Evolutionary conservation across 37 sponge, comb jelly and placozoan species (phyloP), one percentile per base, ranked within the genome.

Genomic region (Cladorhizidae sp.): DNA sequence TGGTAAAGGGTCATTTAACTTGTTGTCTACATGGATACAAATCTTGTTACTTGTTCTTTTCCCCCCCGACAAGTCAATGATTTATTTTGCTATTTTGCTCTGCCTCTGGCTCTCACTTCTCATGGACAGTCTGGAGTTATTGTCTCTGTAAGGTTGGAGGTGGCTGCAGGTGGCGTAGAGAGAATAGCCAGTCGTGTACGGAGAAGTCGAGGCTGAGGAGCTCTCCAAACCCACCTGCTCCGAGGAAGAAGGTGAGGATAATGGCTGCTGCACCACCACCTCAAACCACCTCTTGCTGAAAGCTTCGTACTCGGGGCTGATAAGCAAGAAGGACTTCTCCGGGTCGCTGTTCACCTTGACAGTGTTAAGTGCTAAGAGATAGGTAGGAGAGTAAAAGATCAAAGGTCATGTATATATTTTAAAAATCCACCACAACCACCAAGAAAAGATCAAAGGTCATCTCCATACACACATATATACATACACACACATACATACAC

Each of bases 201-300:
- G 43, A 7, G 69, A 69, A 50, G 52, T 41, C 0, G 77, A 67
- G 75, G 84, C 69, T 56, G 77, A 67, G 70, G 57, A 69, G 21
- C 56, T 6, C n/a, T 62, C 65, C 21, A 49, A 11, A 22, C 62
- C 22, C 23, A 25, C 42, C 28, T 61, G 33, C 65, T 57, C 72
- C 15, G 35, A 1, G 54, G 3, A 17, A n/a, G 29, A n/a, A 1
- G 37, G 43, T 23, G 40, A 14, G 29, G 50, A 5, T 39, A 61
- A 40, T 35, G 78, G 72, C 17, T 32, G 65, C 33, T 43, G 40
- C 37, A 89, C 57, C 15, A 41, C 76, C 18, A 76, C 82, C 74
- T 90, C 91, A 81, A 90, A 90, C 86, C 91, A 85, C 1, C 38
- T 17, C 74, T 72, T 85, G 50, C 79, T 80, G 74, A 85, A 90